These are phyloP conservation scores for Julus scandinavius DNA, from an alignment of 2,888 invertebrate species.

Conservation along the genomic window DNA sequence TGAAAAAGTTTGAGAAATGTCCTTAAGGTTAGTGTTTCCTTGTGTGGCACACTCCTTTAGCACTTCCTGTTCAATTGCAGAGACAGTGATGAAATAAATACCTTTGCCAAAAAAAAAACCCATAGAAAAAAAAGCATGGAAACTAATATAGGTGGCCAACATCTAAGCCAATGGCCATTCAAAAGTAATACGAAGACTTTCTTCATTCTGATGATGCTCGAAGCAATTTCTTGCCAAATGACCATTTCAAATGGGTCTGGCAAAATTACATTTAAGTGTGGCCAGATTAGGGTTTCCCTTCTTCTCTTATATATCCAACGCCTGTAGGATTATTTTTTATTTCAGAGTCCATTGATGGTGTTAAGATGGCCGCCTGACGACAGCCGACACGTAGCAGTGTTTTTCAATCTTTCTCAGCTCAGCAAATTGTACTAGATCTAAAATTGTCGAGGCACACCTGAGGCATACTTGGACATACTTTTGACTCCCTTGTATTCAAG, in stretches of 20 bases:
- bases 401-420: too few species aligned
- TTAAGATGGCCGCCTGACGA: not conserved
- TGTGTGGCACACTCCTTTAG: not conserved
- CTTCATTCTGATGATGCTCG: conserved; percentile 15
- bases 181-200: not conserved
- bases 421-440: too few species aligned
- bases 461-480: too few species aligned
- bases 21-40: not conserved
- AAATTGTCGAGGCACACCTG: too few species aligned
- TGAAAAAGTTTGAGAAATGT: not conserved
- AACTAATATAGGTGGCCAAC: not conserved
- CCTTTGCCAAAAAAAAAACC: not conserved
- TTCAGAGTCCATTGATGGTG: not conserved
- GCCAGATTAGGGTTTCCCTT: not conserved
- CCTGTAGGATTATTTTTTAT: not conserved
- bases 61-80: conserved; percentile 5
- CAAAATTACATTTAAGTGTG: conserved; percentile 38
- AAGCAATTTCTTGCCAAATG: conserved; percentile 12
- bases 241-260: conserved; percentile 11
- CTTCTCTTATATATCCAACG: not conserved
- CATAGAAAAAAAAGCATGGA: not conserved
- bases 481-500: too few species aligned
- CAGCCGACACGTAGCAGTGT: too few species aligned
- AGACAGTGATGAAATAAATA: conserved; percentile 20
- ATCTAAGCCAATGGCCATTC: not conserved